phyloP scores from a whole-genome alignment of 2,888 invertebrate genomes.

The Chironomus tentans region DNA sequence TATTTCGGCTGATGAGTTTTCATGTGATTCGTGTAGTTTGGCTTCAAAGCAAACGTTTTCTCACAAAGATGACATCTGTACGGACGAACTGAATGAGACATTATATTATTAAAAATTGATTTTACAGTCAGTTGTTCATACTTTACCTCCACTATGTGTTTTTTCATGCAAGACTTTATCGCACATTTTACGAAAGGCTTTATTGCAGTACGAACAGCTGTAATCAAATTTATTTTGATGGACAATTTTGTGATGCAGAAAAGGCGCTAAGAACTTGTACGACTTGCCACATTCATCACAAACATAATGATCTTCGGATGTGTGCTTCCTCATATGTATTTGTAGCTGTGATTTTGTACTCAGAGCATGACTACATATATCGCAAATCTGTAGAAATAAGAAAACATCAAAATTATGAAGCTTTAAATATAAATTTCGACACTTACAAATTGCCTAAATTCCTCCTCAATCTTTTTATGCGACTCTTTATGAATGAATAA shows the following conservation, averaged over 20 bases:
- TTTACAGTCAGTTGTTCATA: too few species aligned
- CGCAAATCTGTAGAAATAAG: background rate
- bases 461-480: slow-evolving; percentile 6
- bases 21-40: background rate
- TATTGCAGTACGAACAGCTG: background rate
- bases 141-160: background rate
- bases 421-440: too few species aligned
- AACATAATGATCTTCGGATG: background rate
- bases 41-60: background rate
- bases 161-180: background rate
- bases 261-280: background rate
- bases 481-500: slow-evolving; percentile 4
- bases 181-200: background rate
- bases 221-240: slow-evolving; percentile 11
- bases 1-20: slow-evolving; percentile 1
- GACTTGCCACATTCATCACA: slow-evolving; percentile 12
- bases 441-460: background rate
- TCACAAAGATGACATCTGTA: background rate
- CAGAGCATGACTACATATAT: background rate
- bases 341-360: background rate
- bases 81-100: background rate
- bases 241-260: background rate
- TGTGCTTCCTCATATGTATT: slow-evolving; percentile 3
- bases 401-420: too few species aligned
- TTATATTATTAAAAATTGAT: too few species aligned